Base-by-base conservation (phyloP, 2,888 invertebrate species). In the Auanema freiburgensis region DNA sequence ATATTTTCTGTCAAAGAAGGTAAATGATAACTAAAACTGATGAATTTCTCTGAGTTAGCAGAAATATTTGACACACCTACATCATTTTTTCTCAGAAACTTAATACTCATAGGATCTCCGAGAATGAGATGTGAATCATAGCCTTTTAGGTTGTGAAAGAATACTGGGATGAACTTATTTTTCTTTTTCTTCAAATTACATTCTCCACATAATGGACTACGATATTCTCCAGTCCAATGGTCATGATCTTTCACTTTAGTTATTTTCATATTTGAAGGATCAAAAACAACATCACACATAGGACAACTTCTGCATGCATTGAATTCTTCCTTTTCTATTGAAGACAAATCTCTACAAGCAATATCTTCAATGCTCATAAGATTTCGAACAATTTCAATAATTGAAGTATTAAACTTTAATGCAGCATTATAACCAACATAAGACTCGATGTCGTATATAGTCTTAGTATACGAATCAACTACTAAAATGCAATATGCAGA, bases 191-290 rank as follows among this genome's bases (percentile, higher is more conserved):
- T 3, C 11, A 68, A 23, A 64, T 68, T 68, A 54, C 68, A 68
- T 18, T 12, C 49, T 46, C 57, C 61, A 64, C 68, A 68, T 23
- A 68, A 54, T 18, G 63, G 55, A 25, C 67, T 56, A 24, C 68
- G 41, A 59, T 63, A 68, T 68, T 68, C 67, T 53, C 68, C 68
- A 46, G 63, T 65, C 65, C 65, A 65, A 63, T 65, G 65, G 53
- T 65, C 65, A 57, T 65, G 65, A 63, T 65, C 65, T 63, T 25
- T 59, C 5, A 63, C 49, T 66, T 66, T 66, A 50, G 60, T 60
- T 59, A 57, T 60, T 59, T 60, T 60, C 61, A 60, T 62, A 62
- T 63, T 18, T 14, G 5, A 10, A 56, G 54, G n/a, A 49, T 59
- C 52, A 51, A 57, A 65, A 25, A 14, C 33, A 11, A 51, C 18